Conservation (phyloP, 23 tunicate species). For the Ciona savignyi region DNA sequence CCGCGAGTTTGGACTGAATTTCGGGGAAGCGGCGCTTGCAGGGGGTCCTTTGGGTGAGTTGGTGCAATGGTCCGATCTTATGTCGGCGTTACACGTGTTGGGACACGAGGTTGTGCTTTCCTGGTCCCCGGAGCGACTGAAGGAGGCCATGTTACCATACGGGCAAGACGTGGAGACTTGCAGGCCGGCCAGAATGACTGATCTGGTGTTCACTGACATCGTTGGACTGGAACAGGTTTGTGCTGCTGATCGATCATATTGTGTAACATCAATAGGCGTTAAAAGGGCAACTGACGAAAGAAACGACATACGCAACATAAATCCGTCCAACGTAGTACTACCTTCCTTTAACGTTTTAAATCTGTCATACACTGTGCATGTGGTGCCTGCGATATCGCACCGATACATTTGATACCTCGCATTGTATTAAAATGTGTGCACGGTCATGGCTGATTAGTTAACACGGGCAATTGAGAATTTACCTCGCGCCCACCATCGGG, state of each 20-base stretch:
- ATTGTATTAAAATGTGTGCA: no score
- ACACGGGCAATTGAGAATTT: no score
- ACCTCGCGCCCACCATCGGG: no score
- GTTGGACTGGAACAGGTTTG: constrained; percentile 65
- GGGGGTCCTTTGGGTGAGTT: constrained; percentile 95
- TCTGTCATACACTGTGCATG: background rate
- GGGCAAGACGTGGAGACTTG: constrained; percentile 4
- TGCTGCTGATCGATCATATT: no score
- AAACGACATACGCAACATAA: no score
- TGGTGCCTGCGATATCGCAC: background rate
- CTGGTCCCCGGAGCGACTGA: constrained; percentile 73
- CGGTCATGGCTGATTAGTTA: no score
- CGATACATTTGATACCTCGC: no score
- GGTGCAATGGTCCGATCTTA: constrained; percentile 92
- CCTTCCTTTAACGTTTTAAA: no score
- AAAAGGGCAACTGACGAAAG: no score
- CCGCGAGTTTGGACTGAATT: constrained; percentile 67
- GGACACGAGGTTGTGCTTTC: constrained; percentile 87
- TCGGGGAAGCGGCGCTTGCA: constrained; percentile 64
- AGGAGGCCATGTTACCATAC: constrained; percentile 11
- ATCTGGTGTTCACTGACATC: constrained; percentile 75
- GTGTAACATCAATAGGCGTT: no score
- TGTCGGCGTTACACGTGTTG: constrained; percentile 39
- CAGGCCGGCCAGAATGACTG: constrained; percentile 47
- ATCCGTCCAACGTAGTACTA: no score